Conservation (phyloP, 2,113 vertebrate genomes). For the Pampusana beccarii region DNA sequence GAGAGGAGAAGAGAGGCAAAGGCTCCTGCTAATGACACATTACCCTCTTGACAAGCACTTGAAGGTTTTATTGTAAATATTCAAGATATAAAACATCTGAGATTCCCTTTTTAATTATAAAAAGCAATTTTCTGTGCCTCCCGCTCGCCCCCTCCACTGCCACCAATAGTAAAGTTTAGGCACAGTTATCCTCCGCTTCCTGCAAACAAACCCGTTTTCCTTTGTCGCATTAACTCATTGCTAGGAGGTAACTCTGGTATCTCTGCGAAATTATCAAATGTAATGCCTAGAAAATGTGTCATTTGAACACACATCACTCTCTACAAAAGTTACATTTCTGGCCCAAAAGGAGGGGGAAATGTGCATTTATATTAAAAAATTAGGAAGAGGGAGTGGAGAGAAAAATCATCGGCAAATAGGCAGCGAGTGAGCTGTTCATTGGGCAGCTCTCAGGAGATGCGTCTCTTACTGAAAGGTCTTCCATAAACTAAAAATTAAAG, state of each 20-base stretch:
- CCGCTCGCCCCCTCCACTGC: not conserved
- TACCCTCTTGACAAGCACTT: constrained; percentile 84
- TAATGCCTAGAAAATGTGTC: constrained; percentile 74
- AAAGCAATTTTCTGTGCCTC: constrained; percentile 79
- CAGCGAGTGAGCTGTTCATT: not conserved
- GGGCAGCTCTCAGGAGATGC: not conserved
- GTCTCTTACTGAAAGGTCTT: constrained; percentile 32
- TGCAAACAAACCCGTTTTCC: constrained; percentile 65
- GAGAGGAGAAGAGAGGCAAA: constrained; percentile 80
- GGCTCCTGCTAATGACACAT: constrained; percentile 86
- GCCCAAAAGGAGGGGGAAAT: constrained; percentile 67
- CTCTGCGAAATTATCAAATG: constrained; percentile 79
- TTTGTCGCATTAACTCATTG: constrained; percentile 73
- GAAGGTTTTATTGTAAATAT: constrained; percentile 86
- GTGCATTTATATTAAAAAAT: constrained; percentile 86
- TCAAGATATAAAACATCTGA: constrained; percentile 85
- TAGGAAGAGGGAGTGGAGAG: constrained; percentile 57
- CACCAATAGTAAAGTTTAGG: constrained; percentile 73
- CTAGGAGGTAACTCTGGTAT: constrained; percentile 69
- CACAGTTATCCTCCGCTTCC: constrained; percentile 62
- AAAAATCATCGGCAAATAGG: constrained; percentile 62
- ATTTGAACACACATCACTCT: constrained; percentile 71
- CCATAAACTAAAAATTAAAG: constrained; percentile 57
- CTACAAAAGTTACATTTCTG: constrained; percentile 79
- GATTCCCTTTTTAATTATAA: constrained; percentile 88